Base-by-base conservation (phyloP, 2,113 vertebrate genomes). In the Carassius auratus region DNA sequence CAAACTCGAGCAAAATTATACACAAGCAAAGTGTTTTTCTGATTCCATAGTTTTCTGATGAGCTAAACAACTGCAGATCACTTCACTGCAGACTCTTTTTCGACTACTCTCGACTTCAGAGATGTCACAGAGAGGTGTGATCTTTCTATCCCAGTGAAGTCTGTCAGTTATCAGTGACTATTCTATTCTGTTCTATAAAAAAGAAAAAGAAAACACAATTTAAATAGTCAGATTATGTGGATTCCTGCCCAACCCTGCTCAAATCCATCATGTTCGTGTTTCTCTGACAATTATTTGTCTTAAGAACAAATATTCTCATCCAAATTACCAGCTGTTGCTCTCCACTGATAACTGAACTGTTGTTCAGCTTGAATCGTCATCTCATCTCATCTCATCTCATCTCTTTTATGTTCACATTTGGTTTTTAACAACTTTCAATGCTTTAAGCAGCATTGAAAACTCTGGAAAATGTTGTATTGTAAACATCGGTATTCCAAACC, bases 291-390 rank as follows among this genome's bases (percentile, higher is more conserved):
- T 26, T 26, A 1, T 50, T 76, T 50, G n/a, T 76, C n/a, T 76
- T 23, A 48, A 23, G 13, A 75, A 75, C 48, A 0, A 50, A 75
- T n/a, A 75, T 26, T 62, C 42, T 66, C 19, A 30, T 73, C 84
- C 0, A 33, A 45, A 75, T 81, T 12, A 45, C 26, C 77, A 69
- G 17, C 38, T 81, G 79, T 33, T 30, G 23, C 45, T 13, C 55
- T 64, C 21, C 57, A 64, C 21, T 23, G 12, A 42, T 80, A 69
- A 69, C 50, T 81, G 79, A 69, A 69, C 50, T 81, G 79, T 33
- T 6, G 42, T 81, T 52, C 59, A 26, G 78, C 78, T 45, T 81
- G 78, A 81, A 66, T 81, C 8, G 21, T 23, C 61, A 81, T 64
- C 78, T 42, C 30, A 30, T 30, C 30, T 30, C 30, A 30, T 30